Evolutionary conservation across 1,140 invertebrate genomes (phyloP), one percentile per base, ranked within the genome.

Genomic region (Phymastichus coffea): DNA sequence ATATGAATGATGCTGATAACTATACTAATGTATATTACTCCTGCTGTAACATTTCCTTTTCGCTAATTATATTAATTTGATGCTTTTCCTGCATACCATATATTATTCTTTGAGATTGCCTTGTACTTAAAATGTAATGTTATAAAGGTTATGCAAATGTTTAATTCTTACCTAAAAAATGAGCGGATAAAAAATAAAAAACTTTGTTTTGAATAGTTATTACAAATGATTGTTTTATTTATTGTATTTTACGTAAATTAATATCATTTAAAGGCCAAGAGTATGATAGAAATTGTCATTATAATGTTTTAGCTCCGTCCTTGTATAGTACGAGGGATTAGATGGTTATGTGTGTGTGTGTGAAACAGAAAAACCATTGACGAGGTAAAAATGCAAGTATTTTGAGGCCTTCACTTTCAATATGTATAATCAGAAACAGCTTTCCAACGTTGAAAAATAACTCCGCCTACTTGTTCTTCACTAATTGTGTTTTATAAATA

Each of bases 331-430:
- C 63, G 46, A 51, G 19, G 64, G 64, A 59, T n/a, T n/a, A n/a
- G 60, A 47, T 48, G 52, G 59, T 63, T 35, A 46, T 69, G 63
- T 44, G 30, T 55, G 46, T 65, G 57, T 64, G 61, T 56, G 63
- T 41, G 52, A n/a, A 47, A 30, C 25, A 23, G 38, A 52, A 46
- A 60, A 25, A 43, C 28, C 30, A 15, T 41, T 33, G n/a, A 49
- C n/a, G n/a, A 63, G 63, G 57, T 58, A 51, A 61, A 63, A 62
- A 54, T 49, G 65, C 67, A 61, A 61, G 47, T 61, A 58, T 67
- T 72, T 64, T 72, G 72, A 71, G 72, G 70, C 74, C 74, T 77
- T 76, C 70, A 73, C 67, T 66, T 73, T n/a, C n/a, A n/a, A n/a
- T n/a, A n/a, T n/a, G n/a, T n/a, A n/a, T n/a, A n/a, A n/a, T n/a